These are phyloP conservation scores for Agonopterix subpropinquella DNA, from an alignment of 2,888 invertebrate species.

Conservation along the genomic window DNA sequence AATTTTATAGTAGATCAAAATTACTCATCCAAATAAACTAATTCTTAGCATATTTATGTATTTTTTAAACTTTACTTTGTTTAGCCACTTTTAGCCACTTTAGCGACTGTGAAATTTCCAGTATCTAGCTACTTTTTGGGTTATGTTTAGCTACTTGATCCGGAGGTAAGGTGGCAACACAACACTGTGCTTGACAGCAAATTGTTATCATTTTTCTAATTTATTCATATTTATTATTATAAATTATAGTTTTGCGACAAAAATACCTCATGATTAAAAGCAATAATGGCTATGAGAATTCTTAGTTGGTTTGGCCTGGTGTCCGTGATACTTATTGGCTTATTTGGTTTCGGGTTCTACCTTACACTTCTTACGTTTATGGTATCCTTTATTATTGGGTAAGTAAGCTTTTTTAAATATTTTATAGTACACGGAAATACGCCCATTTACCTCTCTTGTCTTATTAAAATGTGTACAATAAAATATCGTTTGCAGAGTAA, in stretches of 20 bases:
- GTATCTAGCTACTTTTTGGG: too few relatives aligned
- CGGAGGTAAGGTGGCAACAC: too few relatives aligned
- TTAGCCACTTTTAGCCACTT: too few relatives aligned
- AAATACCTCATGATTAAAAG: conserved; percentile 5
- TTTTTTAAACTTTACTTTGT: too few relatives aligned
- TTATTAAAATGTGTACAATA: not conserved
- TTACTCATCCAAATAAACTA: too few relatives aligned
- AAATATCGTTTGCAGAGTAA: conserved; percentile 34
- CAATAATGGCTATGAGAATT: conserved; percentile 42
- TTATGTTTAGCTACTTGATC: too few relatives aligned
- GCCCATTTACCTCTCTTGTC: not conserved
- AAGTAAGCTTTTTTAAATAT: conserved; percentile 22
- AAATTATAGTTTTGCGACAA: conserved; percentile 20
- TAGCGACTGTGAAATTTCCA: too few relatives aligned
- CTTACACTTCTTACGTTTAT: conserved; percentile 51
- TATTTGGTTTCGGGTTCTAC: conserved; percentile 60
- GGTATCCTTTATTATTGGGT: conserved; percentile 61
- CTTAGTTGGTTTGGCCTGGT: conserved; percentile 57
- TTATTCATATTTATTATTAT: conserved; percentile 14
- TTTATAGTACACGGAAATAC: too few relatives aligned
- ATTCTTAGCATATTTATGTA: too few relatives aligned
- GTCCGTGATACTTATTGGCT: conserved; percentile 53
- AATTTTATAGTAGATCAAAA: too few relatives aligned
- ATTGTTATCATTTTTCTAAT: not conserved
- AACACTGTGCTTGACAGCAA: too few relatives aligned